A percentile compares a stretch with the other conserved stretches of the same genome.
Evolutionary conservation across 2,888 invertebrate species (phyloP).

Genomic region (Eretmocerus hayati): DNA sequence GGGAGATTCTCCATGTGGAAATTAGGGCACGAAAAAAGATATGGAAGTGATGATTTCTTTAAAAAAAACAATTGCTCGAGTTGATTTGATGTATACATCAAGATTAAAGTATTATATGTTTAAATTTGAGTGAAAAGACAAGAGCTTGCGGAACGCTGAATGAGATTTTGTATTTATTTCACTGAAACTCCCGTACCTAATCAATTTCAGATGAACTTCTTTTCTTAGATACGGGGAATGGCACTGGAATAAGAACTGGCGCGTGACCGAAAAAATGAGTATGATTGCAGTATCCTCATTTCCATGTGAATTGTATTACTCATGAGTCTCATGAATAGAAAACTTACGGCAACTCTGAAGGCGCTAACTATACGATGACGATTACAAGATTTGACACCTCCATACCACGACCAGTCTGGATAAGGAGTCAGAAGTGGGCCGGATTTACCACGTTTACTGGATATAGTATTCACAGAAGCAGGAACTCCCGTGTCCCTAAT

Average conservation of each 20-base stretch:
- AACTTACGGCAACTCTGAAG: constrained; percentile 63
- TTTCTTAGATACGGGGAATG: too few species aligned
- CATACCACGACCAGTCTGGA: constrained; percentile 59
- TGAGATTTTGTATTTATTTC: too few species aligned
- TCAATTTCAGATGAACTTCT: too few species aligned
- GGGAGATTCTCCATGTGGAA: constrained; percentile 22
- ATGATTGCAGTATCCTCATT: not conserved
- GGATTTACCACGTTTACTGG: constrained; percentile 41
- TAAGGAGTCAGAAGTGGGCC: constrained; percentile 53
- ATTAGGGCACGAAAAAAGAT: constrained; percentile 21
- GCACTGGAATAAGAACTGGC: too few species aligned
- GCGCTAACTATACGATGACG: too few species aligned
- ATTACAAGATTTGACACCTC: constrained; percentile 53
- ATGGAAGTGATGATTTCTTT: constrained; percentile 26
- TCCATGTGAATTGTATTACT: not conserved
- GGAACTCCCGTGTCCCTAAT: not conserved
- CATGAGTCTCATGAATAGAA: not conserved
- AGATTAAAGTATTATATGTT: too few species aligned
- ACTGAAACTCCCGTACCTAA: too few species aligned
- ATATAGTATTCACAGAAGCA: constrained; percentile 59
- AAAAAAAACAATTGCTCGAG: too few species aligned
- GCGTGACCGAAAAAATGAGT: constrained; percentile 43
- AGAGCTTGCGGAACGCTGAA: too few species aligned
- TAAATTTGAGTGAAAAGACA: too few species aligned
- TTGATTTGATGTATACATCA: too few species aligned